Evolutionary conservation across 2,888 invertebrate species (phyloP), one percentile per base, ranked within the genome.

Genomic region (Odontothrips loti): DNA sequence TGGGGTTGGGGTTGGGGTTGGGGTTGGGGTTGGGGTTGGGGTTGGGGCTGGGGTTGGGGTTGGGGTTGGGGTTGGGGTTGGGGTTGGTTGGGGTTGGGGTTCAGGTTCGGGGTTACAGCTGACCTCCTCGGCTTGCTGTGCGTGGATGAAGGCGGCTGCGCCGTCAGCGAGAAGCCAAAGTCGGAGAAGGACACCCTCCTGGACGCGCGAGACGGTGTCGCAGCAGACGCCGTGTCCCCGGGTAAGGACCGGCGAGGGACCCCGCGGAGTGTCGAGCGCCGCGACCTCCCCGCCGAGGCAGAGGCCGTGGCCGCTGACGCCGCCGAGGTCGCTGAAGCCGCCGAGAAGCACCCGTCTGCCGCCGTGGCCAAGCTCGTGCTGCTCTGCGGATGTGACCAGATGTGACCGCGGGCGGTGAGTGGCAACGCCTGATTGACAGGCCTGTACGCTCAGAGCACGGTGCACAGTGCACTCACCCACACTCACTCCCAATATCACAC

Each of bases 101-200:
- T 43, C 34, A 4, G 6, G 3, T 43, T 43, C 34, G 34, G 34
- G 34, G 34, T 43, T 43, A 6, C 3, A 1, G n/a, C 63, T n/a
- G 23, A 75, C 68, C 68, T 75, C 23, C 68, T 23, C 23, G 68
- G 68, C 68, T 75, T 75, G 68, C 27, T 75, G 68, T 75, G 68
- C 23, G 68, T 27, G 1, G 68, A 75, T 11, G 68, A 75, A 6
- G 68, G 68, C 68, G 68, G 68, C 68, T 75, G 68, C 27, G 68
- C 68, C 12, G 23, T 75, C 68, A 75, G 23, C 68, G 68, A 75
- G 68, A 11, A 23, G 68, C 68, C 68, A 27, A 75, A 27, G 68
- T 75, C 68, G 23, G 68, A 75, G 68, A 75, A 75, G 68, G 68
- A 75, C 23, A 75, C 68, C 23, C 68, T n/a, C 9, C 68, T n/a